Conservation (phyloP, 2,888 invertebrate species). For the Unio pictorum region DNA sequence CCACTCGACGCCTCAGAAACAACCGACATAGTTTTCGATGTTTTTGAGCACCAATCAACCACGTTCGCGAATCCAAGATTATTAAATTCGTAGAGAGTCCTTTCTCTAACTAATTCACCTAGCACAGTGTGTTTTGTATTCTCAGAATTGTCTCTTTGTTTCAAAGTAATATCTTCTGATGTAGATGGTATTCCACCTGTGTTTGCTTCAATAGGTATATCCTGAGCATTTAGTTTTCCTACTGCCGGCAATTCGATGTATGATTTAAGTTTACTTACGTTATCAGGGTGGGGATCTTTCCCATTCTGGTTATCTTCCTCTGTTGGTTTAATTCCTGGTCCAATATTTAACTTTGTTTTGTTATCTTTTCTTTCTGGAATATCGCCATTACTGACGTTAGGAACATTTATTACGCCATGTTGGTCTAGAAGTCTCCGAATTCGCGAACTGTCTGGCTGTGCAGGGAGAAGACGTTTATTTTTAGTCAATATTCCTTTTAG, state of each 20-base stretch:
- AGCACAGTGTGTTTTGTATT: not conserved
- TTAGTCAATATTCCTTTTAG: constrained; percentile 38
- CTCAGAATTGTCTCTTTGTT: not conserved
- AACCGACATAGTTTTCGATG: constrained; percentile 17
- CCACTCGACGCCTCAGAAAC: constrained; percentile 9
- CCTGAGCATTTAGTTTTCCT: constrained; percentile 18
- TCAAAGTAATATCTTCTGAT: not conserved
- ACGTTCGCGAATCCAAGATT: constrained; percentile 17
- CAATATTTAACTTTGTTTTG: too few species aligned
- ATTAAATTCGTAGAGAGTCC: constrained; percentile 9
- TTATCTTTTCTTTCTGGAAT: too few species aligned
- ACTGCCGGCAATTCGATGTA: not conserved
- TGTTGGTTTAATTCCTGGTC: too few species aligned
- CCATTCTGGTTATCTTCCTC: too few species aligned
- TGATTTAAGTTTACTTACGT: not conserved
- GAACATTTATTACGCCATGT: constrained; percentile 4
- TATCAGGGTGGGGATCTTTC: too few species aligned
- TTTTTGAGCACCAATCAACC: constrained; percentile 27
- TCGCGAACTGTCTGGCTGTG: constrained; percentile 26
- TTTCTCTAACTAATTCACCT: constrained; percentile 5
- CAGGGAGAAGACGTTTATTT: constrained; percentile 34
- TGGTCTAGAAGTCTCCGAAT: constrained; percentile 16
- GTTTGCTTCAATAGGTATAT: constrained; percentile 10
- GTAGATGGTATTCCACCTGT: not conserved
- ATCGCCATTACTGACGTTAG: too few species aligned